phyloP scores from a whole-genome alignment of 2,113 vertebrate genomes.

The Chaenocephalus aceratus region DNA sequence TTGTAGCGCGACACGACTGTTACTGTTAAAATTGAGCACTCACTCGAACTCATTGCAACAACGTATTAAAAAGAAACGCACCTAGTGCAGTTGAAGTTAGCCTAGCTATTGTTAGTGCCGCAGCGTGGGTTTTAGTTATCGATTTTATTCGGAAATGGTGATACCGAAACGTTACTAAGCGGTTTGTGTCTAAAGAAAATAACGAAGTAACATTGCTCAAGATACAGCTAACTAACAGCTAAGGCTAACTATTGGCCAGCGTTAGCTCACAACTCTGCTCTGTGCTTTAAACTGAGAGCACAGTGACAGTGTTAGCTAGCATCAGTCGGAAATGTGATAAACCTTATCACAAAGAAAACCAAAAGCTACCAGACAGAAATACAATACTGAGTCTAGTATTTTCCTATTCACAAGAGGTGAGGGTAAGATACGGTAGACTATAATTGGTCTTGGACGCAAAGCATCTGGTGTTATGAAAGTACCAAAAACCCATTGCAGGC shows the following conservation, averaged over 20 bases:
- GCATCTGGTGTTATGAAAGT: too few relatives aligned
- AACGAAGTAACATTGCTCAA: background rate
- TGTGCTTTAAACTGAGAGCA: background rate
- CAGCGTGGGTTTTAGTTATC: background rate
- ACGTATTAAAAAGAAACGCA: background rate
- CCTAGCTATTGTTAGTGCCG: slow-evolving; percentile 57
- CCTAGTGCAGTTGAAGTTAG: slow-evolving; percentile 34
- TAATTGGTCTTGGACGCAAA: too few relatives aligned
- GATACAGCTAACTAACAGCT: background rate
- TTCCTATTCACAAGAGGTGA: fast-evolving
- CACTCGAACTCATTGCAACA: fast-evolving
- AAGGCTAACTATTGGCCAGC: background rate
- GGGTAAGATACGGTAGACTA: background rate
- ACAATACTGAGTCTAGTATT: too few relatives aligned
- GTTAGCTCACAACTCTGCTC: slow-evolving; percentile 5
- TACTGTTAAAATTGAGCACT: too few relatives aligned
- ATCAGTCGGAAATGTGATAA: background rate
- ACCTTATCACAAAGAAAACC: background rate
- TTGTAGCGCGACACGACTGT: background rate
- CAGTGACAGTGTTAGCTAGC: too few relatives aligned
- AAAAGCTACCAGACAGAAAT: background rate
- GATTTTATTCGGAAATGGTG: background rate
- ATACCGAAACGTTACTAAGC: fast-evolving
- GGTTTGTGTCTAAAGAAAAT: background rate
- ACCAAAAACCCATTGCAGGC: too few relatives aligned